A percentile compares a stretch with the other conserved stretches of the same genome.
Evolutionary conservation across 2,797 vertebrate species (phyloP).

Genomic region (Selene dorsalis): DNA sequence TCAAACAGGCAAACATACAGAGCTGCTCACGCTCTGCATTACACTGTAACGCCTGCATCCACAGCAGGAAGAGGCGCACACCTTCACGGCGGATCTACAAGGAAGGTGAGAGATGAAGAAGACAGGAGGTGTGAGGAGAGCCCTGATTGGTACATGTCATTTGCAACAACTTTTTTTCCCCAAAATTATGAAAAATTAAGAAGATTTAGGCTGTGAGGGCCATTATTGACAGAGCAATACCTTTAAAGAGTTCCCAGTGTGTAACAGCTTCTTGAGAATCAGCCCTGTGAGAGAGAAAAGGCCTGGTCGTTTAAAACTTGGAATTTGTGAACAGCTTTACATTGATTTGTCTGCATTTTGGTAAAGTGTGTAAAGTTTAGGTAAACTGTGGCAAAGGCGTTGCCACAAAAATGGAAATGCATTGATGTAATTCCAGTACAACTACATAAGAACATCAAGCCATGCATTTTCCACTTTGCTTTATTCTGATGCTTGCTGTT

Average conservation of each 20-base stretch:
- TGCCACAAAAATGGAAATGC: neutral
- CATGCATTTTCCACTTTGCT: neutral
- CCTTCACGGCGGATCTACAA: slow-evolving; percentile 96
- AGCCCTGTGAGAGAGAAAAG: slow-evolving; percentile 85
- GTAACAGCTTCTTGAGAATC: slow-evolving; percentile 98
- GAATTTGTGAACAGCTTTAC: neutral
- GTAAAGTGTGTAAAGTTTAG: too few relatives aligned
- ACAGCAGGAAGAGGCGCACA: slow-evolving; percentile 95
- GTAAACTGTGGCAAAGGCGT: neutral
- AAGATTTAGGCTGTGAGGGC: neutral
- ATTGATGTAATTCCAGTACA: neutral
- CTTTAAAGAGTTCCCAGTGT: slow-evolving; percentile 99
- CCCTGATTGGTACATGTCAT: neutral
- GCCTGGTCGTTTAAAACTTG: neutral
- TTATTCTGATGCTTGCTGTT: neutral
- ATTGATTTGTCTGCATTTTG: neutral
- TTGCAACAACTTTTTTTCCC: neutral
- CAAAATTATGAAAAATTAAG: neutral
- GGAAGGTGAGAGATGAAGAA: neutral
- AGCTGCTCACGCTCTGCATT: slow-evolving; percentile 95
- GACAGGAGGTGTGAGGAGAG: neutral
- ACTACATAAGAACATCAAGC: neutral
- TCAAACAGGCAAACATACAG: slow-evolving; percentile 97
- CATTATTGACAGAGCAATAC: slow-evolving; percentile 75
- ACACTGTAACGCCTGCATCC: slow-evolving; percentile 97